These are phyloP conservation scores for Bolinopsis microptera DNA, from an alignment of 37 sponge, comb jelly and placozoan genomes.

Conservation along the genomic window DNA sequence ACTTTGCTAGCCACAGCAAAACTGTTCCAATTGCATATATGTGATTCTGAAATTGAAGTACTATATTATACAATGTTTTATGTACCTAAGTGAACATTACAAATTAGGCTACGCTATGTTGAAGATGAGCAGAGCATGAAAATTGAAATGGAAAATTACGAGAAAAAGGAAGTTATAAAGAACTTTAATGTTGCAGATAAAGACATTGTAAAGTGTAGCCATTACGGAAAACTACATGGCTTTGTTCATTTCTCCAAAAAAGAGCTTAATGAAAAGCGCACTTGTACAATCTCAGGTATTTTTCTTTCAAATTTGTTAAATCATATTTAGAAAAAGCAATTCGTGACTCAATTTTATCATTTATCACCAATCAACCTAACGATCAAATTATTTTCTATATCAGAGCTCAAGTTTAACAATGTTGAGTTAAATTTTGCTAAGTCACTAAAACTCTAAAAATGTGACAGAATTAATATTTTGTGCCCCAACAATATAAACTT, in stretches of 20 bases:
- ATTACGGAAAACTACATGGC: slow-evolving; percentile 41
- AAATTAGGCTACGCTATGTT: too few species aligned
- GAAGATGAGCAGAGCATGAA: not conserved
- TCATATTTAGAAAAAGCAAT: too few species aligned
- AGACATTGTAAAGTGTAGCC: slow-evolving; percentile 40
- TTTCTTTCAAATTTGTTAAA: not conserved
- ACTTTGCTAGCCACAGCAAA: slow-evolving; percentile 42
- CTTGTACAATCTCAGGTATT: slow-evolving; percentile 53
- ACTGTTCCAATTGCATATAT: slow-evolving; percentile 29
- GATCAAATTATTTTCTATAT: too few species aligned
- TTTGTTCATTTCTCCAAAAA: slow-evolving; percentile 51
- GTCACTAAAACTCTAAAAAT: too few species aligned
- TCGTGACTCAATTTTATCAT: too few species aligned
- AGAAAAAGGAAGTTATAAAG: slow-evolving; percentile 21
- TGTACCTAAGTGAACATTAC: too few species aligned
- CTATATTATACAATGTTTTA: not conserved
- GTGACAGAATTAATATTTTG: too few species aligned
- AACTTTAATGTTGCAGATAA: slow-evolving; percentile 1
- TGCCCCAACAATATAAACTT: too few species aligned
- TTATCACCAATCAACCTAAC: too few species aligned
- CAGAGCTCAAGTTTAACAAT: too few species aligned
- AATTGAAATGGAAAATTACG: slow-evolving; percentile 52
- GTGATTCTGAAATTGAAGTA: slow-evolving; percentile 22
- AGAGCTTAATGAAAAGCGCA: slow-evolving; percentile 7
- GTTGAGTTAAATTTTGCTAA: too few species aligned